These are phyloP conservation scores for Anoplophora glabripennis DNA, from an alignment of 1,140 invertebrate genomes.

Conservation along the genomic window DNA sequence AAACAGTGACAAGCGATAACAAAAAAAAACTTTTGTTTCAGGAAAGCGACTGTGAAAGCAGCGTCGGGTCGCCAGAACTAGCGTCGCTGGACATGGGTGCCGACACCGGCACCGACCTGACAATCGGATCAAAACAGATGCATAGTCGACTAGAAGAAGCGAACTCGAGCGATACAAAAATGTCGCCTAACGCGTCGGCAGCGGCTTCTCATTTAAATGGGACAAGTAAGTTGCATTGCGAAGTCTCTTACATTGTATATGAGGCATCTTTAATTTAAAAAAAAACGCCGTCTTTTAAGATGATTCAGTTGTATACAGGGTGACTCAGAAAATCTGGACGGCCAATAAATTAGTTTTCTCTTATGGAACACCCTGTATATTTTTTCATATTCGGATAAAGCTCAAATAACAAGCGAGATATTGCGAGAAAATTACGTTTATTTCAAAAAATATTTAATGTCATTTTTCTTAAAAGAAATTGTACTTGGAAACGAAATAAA, in stretches of 20 bases:
- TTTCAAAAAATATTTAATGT: too few species aligned
- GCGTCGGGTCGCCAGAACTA: constrained; percentile 63
- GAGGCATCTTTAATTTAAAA: too few species aligned
- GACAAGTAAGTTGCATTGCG: constrained; percentile 59
- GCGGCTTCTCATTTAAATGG: constrained; percentile 60
- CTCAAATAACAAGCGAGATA: too few species aligned
- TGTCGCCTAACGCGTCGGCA: constrained; percentile 39
- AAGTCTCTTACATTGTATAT: neutral
- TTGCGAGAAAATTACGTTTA: too few species aligned
- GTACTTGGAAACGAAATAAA: too few species aligned
- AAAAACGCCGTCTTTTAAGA: too few species aligned
- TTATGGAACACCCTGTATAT: too few species aligned
- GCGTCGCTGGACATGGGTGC: constrained; percentile 52
- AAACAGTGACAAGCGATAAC: neutral
- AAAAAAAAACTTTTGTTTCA: constrained; percentile 52
- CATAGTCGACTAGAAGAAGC: constrained; percentile 32
- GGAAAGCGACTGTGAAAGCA: constrained; percentile 64
- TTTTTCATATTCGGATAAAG: too few species aligned
- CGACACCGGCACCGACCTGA: constrained; percentile 51
- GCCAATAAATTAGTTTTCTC: too few species aligned
- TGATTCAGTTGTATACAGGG: too few species aligned
- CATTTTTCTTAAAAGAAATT: too few species aligned
- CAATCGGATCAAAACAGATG: constrained; percentile 27
- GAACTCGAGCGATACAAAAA: constrained; percentile 51
- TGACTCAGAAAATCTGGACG: too few species aligned